Base-by-base conservation (phyloP, 2,113 vertebrate genomes). In the Hyperoodon ampullatus region DNA sequence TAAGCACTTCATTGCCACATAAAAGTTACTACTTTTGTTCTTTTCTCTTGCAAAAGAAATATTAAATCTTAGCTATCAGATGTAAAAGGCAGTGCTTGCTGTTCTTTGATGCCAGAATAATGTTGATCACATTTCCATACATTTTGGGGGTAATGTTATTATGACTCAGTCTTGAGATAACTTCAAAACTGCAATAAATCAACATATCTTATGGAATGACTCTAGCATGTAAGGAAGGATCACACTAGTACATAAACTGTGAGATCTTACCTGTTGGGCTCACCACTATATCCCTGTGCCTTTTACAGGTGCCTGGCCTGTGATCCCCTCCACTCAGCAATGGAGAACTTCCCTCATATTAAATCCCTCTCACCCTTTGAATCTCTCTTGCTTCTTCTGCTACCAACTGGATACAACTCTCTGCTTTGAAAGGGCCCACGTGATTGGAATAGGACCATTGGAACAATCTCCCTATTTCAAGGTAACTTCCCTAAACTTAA, bases 1-100 rank as follows among this genome's bases (percentile, higher is more conserved):
- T 9, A 26, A 83, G 3, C 33, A 86, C 93, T 97, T 95, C 81
- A 96, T 94, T 90, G 71, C 42, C 77, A 63, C 61, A 53, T 90
- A 83, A 93, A 97, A 96, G 61, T 89, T 93, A 89, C 78, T 75
- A 71, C 44, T 58, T 96, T 90, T 80, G 58, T 90, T 96, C 74
- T 95, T 92, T 90, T 77, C 26, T 90, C 82, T 74, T 86, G 93
- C 28, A 88, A 81, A 88, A 81, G 68, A 85, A 92, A n/a, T 93
- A 80, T 74, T 93, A 93, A 93, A 93, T 83, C 83, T 86, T 61
- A 95, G 74, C 77, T 80, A 63, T 93, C n/a, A 68, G 70, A 77
- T 47, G 1, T 80, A 71, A 97, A 55, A 97, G 80, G 13, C 71
- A 63, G 71, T 75, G 53, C 39, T 89, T 96, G 82, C 72, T 90